Evolutionary conservation across 2,797 vertebrate species (phyloP).

Genomic region (Paguma larvata): DNA sequence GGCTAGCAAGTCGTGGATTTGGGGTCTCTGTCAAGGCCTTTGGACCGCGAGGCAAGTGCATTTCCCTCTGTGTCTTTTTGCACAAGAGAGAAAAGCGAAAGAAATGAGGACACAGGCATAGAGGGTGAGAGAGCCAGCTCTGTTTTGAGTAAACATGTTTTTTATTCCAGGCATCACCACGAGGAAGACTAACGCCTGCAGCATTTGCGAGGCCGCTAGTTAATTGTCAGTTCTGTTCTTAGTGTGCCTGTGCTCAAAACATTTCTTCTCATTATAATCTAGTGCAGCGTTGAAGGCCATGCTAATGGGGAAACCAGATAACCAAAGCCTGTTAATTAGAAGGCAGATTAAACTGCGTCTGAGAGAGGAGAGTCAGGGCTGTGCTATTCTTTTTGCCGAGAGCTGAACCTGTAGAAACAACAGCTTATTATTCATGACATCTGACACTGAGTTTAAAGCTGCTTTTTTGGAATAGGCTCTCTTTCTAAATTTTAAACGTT

Average conservation of each 20-base stretch:
- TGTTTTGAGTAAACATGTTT: neutral
- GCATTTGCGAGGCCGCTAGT: neutral
- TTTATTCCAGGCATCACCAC: neutral
- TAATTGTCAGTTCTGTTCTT: neutral
- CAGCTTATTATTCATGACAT: neutral
- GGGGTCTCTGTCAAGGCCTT: neutral
- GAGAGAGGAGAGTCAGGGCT: rapidly evolving
- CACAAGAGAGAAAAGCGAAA: neutral
- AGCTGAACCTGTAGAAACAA: neutral
- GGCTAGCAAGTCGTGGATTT: neutral
- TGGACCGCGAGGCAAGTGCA: neutral
- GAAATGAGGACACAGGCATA: neutral
- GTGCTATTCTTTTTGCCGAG: neutral
- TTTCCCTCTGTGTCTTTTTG: neutral
- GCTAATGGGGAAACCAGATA: neutral
- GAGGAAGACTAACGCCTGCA: neutral
- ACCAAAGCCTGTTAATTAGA: neutral
- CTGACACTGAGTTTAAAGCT: neutral
- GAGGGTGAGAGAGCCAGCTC: neutral
- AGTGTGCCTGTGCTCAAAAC: neutral
- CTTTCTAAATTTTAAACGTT: neutral
- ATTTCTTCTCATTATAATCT: neutral
- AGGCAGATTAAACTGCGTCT: neutral
- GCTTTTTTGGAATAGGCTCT: neutral
- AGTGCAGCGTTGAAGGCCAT: rapidly evolving